These are phyloP conservation scores for Gryon sp. DNA, from an alignment of 1,140 invertebrate species.

Conservation along the genomic window DNA sequence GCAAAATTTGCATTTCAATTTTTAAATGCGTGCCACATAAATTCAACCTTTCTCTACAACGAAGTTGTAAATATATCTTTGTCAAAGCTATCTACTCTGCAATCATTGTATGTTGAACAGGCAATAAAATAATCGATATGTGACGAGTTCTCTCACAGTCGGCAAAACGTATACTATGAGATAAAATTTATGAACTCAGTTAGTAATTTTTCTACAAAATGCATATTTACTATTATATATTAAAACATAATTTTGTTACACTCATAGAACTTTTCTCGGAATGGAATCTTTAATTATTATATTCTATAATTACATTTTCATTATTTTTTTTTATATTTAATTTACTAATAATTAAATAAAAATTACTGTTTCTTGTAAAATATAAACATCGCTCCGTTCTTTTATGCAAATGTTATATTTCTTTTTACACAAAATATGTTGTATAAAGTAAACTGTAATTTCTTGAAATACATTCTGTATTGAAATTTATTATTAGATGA, in stretches of 20 bases:
- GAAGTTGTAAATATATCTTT: slow-evolving; percentile 53
- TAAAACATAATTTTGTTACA: slow-evolving; percentile 1
- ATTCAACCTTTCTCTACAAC: slow-evolving; percentile 20
- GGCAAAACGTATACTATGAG: slow-evolving; percentile 14
- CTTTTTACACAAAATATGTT: too few relatives aligned
- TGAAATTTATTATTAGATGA: too few relatives aligned
- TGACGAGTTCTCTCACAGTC: slow-evolving; percentile 30
- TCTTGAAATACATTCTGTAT: too few relatives aligned
- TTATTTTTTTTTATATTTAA: too few relatives aligned
- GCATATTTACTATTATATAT: slow-evolving; percentile 24
- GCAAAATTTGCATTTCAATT: slow-evolving; percentile 27
- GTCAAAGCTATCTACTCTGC: slow-evolving; percentile 48
- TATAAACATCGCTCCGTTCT: too few relatives aligned
- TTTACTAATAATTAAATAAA: too few relatives aligned
- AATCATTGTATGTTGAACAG: slow-evolving; percentile 58
- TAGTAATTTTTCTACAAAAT: slow-evolving; percentile 21
- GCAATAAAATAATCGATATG: slow-evolving; percentile 59
- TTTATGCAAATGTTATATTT: too few relatives aligned
- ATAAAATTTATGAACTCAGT: slow-evolving; percentile 38
- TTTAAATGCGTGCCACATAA: slow-evolving; percentile 1
- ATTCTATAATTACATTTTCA: too few relatives aligned
- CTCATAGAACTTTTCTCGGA: not conserved
- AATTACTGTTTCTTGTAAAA: too few relatives aligned
- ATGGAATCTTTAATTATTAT: not conserved
- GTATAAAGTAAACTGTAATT: too few relatives aligned